A percentile compares a stretch with the other conserved stretches of the same genome.
Conservation (phyloP, 2,888 invertebrate species). For the Luffia ferchaultella region DNA sequence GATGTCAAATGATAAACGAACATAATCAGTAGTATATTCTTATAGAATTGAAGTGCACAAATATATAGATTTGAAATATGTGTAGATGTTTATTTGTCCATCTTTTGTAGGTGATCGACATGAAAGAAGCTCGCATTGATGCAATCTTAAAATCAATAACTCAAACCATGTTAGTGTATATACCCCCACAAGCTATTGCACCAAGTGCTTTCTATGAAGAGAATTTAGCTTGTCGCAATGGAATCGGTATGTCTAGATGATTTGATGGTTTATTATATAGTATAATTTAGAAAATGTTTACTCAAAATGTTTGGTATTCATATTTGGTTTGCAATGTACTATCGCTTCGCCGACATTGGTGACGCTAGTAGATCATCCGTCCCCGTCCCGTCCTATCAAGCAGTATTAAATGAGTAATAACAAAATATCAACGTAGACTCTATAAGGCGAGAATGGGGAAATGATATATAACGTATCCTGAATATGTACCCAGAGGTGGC, state of each 20-base stretch:
- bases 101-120: constrained; percentile 67
- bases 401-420: no score
- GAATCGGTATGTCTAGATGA: constrained; percentile 36
- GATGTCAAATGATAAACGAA: no score
- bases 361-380: no score
- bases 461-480: no score
- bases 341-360: no score
- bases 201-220: constrained; percentile 69
- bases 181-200: constrained; percentile 69
- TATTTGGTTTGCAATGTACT: neutral
- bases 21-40: no score
- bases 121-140: constrained; percentile 79
- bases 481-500: no score
- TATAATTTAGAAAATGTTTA: neutral
- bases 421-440: no score
- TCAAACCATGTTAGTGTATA: constrained; percentile 66
- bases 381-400: no score
- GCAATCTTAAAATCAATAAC: constrained; percentile 71
- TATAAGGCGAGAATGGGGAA: no score
- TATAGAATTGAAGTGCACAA: neutral
- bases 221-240: constrained; percentile 64
- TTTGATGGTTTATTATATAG: neutral
- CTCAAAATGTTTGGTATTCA: neutral
- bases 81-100: neutral
- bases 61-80: neutral